These are phyloP conservation scores for Neomonachus schauinslandi DNA, from an alignment of 2,113 vertebrate species.

Conservation along the genomic window DNA sequence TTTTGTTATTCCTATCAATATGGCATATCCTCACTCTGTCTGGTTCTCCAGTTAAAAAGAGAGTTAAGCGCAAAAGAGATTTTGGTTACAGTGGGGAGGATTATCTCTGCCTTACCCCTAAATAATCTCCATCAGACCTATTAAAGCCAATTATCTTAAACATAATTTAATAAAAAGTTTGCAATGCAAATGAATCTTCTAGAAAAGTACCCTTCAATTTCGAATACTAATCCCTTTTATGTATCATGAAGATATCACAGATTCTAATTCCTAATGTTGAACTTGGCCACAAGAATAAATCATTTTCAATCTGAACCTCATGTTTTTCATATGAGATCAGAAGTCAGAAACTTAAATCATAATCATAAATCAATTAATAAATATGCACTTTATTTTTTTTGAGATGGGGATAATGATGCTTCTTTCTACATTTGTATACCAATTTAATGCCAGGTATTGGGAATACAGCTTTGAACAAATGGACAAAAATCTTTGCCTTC, in stretches of 20 bases:
- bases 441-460: background rate
- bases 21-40: background rate
- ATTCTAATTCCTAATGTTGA: background rate
- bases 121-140: background rate
- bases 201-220: background rate
- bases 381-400: background rate
- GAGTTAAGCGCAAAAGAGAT: background rate
- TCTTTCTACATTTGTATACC: background rate
- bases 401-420: background rate
- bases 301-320: background rate
- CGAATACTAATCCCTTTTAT: background rate
- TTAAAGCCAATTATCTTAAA: background rate
- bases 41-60: background rate
- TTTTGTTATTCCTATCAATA: background rate
- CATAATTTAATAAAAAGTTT: background rate
- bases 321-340: background rate
- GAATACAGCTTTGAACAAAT: background rate
- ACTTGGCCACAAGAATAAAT: background rate
- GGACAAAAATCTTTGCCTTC: constrained; percentile 9
- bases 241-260: background rate
- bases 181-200: background rate
- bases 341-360: background rate
- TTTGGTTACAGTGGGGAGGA: background rate
- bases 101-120: background rate
- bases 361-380: background rate